A percentile compares a stretch with the other conserved stretches of the same genome.
Evolutionary conservation across 53 echinoderm and acorn worm species (phyloP).

Genomic region (Zoroaster sp.): DNA sequence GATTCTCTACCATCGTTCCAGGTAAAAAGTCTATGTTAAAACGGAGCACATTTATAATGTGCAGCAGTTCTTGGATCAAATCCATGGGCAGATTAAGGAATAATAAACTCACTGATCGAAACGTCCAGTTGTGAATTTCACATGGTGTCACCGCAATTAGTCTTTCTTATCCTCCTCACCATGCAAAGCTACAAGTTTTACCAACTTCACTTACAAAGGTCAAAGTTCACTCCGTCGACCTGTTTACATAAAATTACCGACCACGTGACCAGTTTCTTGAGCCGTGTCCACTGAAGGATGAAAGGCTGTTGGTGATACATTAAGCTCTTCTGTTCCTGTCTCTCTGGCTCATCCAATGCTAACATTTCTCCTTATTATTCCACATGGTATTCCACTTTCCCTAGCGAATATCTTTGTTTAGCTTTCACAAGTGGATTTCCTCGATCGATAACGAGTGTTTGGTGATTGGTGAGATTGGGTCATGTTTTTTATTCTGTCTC

Average conservation of each 20-base stretch:
- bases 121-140: too few relatives aligned
- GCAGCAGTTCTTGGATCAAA: too few relatives aligned
- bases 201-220: not conserved
- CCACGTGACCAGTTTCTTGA: not conserved
- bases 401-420: not conserved
- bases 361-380: not conserved
- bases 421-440: not conserved
- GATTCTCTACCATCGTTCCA: too few relatives aligned
- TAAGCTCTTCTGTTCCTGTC: not conserved
- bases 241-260: not conserved
- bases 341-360: not conserved
- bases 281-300: not conserved
- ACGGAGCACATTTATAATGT: too few relatives aligned
- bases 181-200: too few relatives aligned
- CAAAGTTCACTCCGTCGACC: not conserved
- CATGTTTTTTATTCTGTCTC: not conserved
- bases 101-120: too few relatives aligned
- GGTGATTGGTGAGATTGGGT: not conserved
- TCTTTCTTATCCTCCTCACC: too few relatives aligned
- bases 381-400: not conserved
- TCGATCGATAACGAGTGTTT: conserved; percentile 9
- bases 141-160: too few relatives aligned
- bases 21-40: too few relatives aligned
- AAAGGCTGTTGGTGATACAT: not conserved
- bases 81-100: too few relatives aligned